Percentiles rank a stretch among this genome's conserved stretches.
These are phyloP conservation scores for Anableps anableps DNA, from an alignment of 2,797 vertebrate species.

Conservation along the genomic window DNA sequence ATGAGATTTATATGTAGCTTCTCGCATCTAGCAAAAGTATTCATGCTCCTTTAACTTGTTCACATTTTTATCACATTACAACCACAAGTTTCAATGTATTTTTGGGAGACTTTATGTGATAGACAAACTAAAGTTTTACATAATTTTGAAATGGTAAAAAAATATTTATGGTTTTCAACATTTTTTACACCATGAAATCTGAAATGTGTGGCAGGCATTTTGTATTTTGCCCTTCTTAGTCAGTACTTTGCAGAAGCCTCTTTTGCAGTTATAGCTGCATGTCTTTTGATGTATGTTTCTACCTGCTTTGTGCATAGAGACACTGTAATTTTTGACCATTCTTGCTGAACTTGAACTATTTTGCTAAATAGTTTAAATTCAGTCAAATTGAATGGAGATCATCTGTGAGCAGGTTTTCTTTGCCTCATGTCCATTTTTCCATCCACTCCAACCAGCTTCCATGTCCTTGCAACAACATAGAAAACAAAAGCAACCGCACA, in stretches of 20 bases:
- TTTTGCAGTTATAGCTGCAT: not conserved
- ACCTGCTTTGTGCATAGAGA: no score
- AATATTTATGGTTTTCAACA: not conserved
- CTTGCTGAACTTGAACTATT: no score
- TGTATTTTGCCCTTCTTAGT: not conserved
- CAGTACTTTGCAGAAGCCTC: not conserved
- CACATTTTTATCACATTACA: not conserved
- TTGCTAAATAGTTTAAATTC: no score
- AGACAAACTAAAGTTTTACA: not conserved
- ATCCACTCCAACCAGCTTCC: no score
- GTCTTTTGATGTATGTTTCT: not conserved
- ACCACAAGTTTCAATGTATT: not conserved
- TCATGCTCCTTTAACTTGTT: not conserved
- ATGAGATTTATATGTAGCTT: not conserved
- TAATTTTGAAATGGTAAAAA: not conserved
- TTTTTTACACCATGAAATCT: not conserved
- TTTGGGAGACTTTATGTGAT: not conserved
- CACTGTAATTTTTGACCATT: no score
- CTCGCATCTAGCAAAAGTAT: not conserved
- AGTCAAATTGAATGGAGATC: no score
- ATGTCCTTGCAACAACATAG: no score
- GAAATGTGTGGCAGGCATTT: conserved; percentile 3
- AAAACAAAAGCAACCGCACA: no score
- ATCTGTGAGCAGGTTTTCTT: no score
- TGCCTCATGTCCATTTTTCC: no score